A percentile compares a stretch with the other conserved stretches of the same genome.
phyloP scores from a whole-genome alignment of 2,113 vertebrate genomes.

The Chaenocephalus aceratus region DNA sequence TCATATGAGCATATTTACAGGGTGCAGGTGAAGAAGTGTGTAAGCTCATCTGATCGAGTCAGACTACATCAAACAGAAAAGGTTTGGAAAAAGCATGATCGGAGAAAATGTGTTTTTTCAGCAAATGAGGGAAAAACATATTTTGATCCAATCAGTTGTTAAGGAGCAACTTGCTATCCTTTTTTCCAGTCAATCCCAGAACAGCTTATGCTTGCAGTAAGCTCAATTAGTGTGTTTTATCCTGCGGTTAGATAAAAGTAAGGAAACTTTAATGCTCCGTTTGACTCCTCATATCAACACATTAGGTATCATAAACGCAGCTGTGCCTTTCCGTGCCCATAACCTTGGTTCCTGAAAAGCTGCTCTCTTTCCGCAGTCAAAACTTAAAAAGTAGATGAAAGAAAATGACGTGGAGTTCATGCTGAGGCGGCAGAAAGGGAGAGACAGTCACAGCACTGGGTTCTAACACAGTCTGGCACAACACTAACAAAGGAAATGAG shows the following conservation, averaged over 20 bases:
- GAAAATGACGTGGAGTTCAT: conserved; percentile 35
- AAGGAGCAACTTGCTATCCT: conserved; percentile 1
- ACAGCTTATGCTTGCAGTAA: not conserved
- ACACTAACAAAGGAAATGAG: conserved; percentile 85
- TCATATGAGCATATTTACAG: not conserved
- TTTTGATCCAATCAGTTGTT: conserved; percentile 9
- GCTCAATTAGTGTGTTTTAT: conserved; percentile 18
- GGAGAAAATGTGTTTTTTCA: not conserved
- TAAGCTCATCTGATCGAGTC: too few species aligned
- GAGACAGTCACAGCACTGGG: conserved; percentile 66
- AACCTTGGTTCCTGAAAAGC: conserved; percentile 43
- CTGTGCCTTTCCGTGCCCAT: conserved; percentile 17
- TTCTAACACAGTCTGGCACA: conserved; percentile 72
- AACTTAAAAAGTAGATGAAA: conserved; percentile 29
- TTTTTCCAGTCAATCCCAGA: conserved; percentile 1
- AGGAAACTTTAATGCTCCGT: conserved; percentile 27
- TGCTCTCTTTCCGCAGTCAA: conserved; percentile 43
- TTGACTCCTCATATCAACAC: conserved; percentile 40
- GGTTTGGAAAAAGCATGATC: not conserved
- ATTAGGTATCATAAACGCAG: conserved; percentile 22
- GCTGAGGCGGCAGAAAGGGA: conserved; percentile 70
- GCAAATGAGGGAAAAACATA: not conserved
- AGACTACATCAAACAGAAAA: not conserved
- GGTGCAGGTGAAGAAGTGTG: not conserved
- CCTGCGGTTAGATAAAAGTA: conserved; percentile 35